phyloP scores from a whole-genome alignment of 2,797 vertebrate genomes.

The Acipenser oxyrinchus region DNA sequence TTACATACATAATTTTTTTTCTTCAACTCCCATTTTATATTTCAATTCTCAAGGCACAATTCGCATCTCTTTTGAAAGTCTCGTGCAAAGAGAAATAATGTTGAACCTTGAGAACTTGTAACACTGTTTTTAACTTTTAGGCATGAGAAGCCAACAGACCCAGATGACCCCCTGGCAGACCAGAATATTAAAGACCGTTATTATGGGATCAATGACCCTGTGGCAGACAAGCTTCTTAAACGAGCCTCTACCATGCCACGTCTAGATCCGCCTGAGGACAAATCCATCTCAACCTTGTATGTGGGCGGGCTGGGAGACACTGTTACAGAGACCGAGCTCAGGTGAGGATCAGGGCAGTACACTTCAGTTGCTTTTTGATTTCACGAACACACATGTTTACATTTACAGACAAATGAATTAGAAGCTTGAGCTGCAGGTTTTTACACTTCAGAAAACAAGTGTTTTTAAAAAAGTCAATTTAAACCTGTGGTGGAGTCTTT shows the following conservation, averaged over 20 bases:
- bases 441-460: too few species aligned
- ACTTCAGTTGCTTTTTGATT: too few species aligned
- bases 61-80: background rate
- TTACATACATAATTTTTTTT: too few species aligned
- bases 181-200: constrained; percentile 98
- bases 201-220: constrained; percentile 95
- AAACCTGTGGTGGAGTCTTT: too few species aligned
- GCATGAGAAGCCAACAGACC: constrained; percentile 96
- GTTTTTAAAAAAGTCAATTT: too few species aligned
- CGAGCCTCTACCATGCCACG: constrained; percentile 94
- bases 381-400: too few species aligned
- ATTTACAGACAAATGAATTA: too few species aligned
- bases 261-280: constrained; percentile 91
- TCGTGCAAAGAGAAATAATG: background rate
- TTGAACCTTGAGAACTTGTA: background rate
- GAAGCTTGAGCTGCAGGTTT: too few species aligned
- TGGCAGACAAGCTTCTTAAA: constrained; percentile 92
- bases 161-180: constrained; percentile 91
- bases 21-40: too few species aligned
- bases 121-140: constrained; percentile 39
- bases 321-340: constrained; percentile 88
- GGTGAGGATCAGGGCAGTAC: constrained; percentile 48
- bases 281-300: constrained; percentile 89
- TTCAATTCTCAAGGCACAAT: too few species aligned
- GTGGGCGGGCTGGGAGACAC: constrained; percentile 91